Percentiles rank a stretch among this genome's conserved stretches.
Evolutionary conservation across 1,140 invertebrate species (phyloP).

Genomic region (Meloidogyne exigua): DNA sequence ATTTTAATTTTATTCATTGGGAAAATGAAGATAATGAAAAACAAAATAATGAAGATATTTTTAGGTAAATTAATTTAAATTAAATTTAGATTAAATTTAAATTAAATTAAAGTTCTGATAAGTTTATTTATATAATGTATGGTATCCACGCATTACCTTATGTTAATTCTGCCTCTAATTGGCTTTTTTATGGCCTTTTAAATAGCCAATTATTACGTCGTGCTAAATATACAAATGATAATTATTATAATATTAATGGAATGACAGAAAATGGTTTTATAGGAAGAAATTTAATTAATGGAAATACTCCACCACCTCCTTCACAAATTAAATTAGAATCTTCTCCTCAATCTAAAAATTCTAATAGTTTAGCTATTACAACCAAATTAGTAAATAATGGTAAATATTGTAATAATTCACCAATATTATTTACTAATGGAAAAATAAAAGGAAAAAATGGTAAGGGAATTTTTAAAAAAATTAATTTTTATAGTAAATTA

Average conservation of each 20-base stretch:
- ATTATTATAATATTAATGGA: conserved; percentile 10
- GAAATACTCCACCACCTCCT: background rate
- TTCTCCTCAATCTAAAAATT: background rate
- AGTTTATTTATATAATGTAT: conserved; percentile 50
- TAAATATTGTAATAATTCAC: conserved; percentile 13
- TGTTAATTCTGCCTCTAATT: conserved; percentile 59
- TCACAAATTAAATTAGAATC: background rate
- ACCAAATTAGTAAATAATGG: background rate
- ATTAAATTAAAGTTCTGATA: conserved; percentile 33
- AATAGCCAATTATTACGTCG: conserved; percentile 47
- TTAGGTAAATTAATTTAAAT: background rate
- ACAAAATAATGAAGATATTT: conserved; percentile 23
- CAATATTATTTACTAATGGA: background rate
- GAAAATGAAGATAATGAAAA: conserved; percentile 28
- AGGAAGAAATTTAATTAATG: conserved; percentile 2
- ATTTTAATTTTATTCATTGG: conserved; percentile 38
- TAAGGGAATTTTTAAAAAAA: too few species aligned
- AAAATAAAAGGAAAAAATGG: background rate
- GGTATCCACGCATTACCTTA: conserved; percentile 62
- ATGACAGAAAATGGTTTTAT: background rate
- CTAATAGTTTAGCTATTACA: conserved; percentile 4
- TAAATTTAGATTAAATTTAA: background rate
- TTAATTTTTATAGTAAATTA: too few species aligned
- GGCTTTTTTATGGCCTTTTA: conserved; percentile 58
- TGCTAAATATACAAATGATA: conserved; percentile 30